These are phyloP conservation scores for Eulemur rubriventer DNA, from an alignment of 2,797 vertebrate species.

Conservation along the genomic window DNA sequence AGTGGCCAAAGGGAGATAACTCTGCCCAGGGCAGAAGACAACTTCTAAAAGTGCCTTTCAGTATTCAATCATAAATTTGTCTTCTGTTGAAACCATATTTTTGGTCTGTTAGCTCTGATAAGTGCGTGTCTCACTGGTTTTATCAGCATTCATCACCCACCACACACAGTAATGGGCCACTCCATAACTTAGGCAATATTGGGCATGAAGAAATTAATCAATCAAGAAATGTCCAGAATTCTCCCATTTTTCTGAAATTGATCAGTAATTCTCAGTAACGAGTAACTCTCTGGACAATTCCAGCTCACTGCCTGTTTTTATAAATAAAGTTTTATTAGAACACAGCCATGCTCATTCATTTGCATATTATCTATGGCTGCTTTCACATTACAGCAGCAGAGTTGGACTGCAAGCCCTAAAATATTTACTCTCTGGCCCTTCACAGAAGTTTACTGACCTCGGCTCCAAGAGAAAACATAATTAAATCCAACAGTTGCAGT, in stretches of 20 bases:
- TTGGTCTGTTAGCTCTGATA: not conserved
- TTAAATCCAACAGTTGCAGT: not conserved
- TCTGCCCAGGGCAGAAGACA: conserved; percentile 36
- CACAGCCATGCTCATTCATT: not conserved
- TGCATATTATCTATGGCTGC: not conserved
- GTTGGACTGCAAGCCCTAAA: not conserved
- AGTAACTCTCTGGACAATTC: not conserved
- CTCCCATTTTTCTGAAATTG: not conserved
- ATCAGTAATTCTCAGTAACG: not conserved
- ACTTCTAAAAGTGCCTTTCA: conserved; percentile 34
- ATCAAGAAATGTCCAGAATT: not conserved
- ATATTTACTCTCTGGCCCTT: not conserved
- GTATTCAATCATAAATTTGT: not conserved
- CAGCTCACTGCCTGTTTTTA: not conserved
- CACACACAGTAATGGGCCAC: not conserved
- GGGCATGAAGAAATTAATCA: not conserved
- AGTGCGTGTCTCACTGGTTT: not conserved
- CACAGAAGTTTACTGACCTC: not conserved
- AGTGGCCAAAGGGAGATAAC: not conserved
- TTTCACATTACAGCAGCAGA: not conserved
- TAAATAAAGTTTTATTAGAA: conserved; percentile 2
- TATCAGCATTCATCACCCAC: not conserved
- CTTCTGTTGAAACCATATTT: not conserved
- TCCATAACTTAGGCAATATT: not conserved
- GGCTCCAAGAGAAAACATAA: not conserved